Conservation (phyloP, 2,888 invertebrate genomes). For the Epinotia brunnichana region DNA sequence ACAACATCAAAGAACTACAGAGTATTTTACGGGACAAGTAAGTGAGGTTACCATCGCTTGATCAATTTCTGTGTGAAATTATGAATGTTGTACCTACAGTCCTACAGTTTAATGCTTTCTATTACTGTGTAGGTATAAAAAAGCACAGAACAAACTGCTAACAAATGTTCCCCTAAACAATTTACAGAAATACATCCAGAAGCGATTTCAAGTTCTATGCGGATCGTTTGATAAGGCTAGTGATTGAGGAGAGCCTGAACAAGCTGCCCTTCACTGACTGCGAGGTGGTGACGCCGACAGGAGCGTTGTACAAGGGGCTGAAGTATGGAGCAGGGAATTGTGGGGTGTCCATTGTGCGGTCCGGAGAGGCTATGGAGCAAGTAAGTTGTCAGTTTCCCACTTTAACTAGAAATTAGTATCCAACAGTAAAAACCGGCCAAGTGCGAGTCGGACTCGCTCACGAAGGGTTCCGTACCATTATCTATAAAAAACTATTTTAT, state of each 20-base stretch:
- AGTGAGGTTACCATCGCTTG: conserved; percentile 68
- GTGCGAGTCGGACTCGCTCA: too few species aligned
- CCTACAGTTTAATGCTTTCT: not conserved
- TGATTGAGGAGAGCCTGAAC: conserved; percentile 99
- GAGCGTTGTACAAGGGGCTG: conserved; percentile 94
- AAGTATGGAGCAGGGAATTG: conserved; percentile 99
- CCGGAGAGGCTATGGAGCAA: conserved; percentile 98
- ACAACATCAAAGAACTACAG: conserved; percentile 92
- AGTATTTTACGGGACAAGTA: conserved; percentile 95
- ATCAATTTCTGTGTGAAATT: not conserved
- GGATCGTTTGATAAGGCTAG: conserved; percentile 97
- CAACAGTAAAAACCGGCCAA: too few species aligned
- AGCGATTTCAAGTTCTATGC: conserved; percentile 99
- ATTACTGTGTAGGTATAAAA: not conserved
- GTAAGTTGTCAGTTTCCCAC: conserved; percentile 56
- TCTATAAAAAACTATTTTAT: too few species aligned
- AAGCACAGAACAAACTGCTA: not conserved
- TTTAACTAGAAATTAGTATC: too few species aligned
- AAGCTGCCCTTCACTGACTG: conserved; percentile 97
- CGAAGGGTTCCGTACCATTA: too few species aligned
- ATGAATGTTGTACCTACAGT: not conserved
- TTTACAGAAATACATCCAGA: conserved; percentile 91
- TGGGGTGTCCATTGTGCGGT: conserved; percentile 98
- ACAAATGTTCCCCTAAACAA: not conserved
- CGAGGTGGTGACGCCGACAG: conserved; percentile 96